Conservation (phyloP, 2,113 vertebrate genomes). For the Chunga burmeisteri region DNA sequence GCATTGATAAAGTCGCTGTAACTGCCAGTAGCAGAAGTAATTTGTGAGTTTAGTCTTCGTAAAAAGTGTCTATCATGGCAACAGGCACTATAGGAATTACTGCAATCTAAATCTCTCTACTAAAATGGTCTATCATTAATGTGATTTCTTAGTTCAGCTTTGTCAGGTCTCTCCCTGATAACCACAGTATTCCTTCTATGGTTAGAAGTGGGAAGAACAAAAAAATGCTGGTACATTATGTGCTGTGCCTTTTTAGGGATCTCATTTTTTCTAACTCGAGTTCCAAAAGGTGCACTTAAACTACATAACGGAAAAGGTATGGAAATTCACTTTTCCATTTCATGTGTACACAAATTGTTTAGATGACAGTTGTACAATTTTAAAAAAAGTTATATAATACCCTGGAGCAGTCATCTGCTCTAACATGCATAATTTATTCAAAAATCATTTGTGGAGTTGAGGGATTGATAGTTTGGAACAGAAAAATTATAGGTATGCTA, state of each 20-base stretch:
- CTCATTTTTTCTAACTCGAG: background rate
- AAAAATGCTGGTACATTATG: background rate
- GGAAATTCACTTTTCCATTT: background rate
- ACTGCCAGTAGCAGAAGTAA: background rate
- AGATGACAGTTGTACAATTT: background rate
- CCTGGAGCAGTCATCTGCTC: slow-evolving; percentile 26
- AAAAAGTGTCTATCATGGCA: background rate
- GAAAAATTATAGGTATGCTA: slow-evolving; percentile 33
- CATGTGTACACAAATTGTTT: background rate
- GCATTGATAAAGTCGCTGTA: background rate
- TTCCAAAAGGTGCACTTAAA: background rate
- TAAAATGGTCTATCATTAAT: background rate
- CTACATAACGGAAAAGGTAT: background rate
- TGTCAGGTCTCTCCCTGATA: background rate
- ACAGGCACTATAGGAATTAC: background rate
- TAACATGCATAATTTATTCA: slow-evolving; percentile 4
- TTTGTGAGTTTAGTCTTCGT: background rate
- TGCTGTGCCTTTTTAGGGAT: background rate
- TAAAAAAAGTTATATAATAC: background rate
- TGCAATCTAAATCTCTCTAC: background rate
- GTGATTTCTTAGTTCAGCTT: background rate
- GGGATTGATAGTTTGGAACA: slow-evolving; percentile 33
- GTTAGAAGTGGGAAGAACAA: background rate
- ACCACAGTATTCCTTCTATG: background rate
- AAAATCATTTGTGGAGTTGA: slow-evolving; percentile 4